Conservation (phyloP, 2,797 vertebrate species). For the Phalanger gymnotis region DNA sequence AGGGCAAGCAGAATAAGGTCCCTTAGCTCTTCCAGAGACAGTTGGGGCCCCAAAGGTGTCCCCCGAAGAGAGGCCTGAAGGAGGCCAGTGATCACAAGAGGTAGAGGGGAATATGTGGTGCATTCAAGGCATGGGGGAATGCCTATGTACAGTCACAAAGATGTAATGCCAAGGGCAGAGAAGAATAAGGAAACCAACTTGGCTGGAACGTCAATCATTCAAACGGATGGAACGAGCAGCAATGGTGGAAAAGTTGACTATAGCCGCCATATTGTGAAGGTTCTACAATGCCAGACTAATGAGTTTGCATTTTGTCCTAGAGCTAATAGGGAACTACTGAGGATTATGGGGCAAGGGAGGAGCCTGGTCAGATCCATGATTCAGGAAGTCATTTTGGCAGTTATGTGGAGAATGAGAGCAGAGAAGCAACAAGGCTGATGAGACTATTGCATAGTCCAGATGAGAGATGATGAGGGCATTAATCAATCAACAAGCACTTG, state of each 20-base stretch:
- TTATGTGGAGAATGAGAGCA: background rate
- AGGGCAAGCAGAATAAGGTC: background rate
- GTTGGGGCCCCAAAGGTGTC: background rate
- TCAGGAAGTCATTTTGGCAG: background rate
- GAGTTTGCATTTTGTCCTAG: background rate
- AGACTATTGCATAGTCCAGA: too few relatives aligned
- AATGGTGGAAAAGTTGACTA: background rate
- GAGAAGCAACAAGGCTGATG: background rate
- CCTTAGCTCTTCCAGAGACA: background rate
- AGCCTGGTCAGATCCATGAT: background rate
- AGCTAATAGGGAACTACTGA: background rate
- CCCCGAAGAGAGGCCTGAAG: background rate
- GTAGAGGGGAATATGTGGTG: too few relatives aligned
- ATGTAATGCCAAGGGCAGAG: too few relatives aligned
- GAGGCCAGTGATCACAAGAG: background rate
- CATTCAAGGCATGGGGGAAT: background rate
- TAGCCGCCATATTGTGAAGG: background rate
- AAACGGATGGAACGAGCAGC: background rate
- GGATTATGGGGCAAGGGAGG: background rate
- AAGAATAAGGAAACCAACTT: background rate
- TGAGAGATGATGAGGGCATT: too few relatives aligned
- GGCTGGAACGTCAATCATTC: background rate
- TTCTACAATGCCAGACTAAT: background rate
- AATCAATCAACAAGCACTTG: too few relatives aligned
- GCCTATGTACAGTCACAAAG: background rate